phyloP scores from a whole-genome alignment of 2,113 vertebrate species.

The Excalfactoria chinensis region DNA sequence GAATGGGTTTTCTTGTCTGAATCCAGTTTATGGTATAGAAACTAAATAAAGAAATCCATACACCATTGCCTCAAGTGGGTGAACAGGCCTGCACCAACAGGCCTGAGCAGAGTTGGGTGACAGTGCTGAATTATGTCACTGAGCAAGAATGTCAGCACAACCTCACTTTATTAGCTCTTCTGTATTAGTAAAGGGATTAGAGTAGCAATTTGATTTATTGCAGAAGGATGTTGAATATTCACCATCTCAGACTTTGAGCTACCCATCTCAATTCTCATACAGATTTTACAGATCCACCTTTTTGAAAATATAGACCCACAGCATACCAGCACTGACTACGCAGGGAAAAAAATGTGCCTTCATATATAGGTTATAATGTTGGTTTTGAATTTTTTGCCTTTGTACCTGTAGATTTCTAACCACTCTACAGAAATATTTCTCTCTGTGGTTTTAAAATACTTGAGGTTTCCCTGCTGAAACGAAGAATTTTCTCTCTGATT shows the following conservation, averaged over 20 bases:
- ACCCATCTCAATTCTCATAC: not conserved
- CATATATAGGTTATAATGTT: not conserved
- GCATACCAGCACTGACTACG: accelerated
- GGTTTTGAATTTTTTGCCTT: not conserved
- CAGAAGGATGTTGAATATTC: not conserved
- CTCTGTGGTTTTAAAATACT: not conserved
- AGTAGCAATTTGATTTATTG: not conserved
- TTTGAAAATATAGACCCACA: not conserved
- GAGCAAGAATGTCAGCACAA: not conserved
- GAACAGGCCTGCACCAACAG: not conserved
- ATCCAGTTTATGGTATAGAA: not conserved
- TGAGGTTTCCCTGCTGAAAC: not conserved
- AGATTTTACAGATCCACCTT: not conserved
- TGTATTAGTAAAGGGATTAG: not conserved
- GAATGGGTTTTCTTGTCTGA: not conserved
- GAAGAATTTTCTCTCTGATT: not conserved
- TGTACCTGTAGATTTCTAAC: not conserved
- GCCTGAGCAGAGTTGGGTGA: not conserved
- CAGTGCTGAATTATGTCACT: not conserved
- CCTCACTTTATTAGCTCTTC: not conserved
- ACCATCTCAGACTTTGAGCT: not conserved
- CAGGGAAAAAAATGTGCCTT: accelerated
- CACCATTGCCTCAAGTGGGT: not conserved
- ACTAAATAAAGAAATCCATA: not conserved
- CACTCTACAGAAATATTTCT: not conserved